These are phyloP conservation scores for Oncopodura yosiiana DNA, from an alignment of 1,140 invertebrate genomes.

Conservation along the genomic window DNA sequence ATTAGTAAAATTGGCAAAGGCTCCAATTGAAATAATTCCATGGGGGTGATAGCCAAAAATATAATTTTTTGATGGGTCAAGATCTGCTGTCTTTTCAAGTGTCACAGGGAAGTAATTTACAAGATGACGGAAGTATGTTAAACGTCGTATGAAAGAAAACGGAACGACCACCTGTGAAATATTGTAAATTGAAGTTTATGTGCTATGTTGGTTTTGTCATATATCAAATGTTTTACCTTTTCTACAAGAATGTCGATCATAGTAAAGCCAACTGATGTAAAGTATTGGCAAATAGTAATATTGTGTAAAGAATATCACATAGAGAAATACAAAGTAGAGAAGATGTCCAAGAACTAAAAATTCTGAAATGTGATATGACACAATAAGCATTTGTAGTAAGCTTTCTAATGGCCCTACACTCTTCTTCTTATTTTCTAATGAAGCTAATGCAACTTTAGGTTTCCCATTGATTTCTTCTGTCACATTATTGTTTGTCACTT, in stretches of 20 bases:
- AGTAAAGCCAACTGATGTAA: constrained; percentile 59
- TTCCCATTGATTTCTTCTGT: too few species aligned
- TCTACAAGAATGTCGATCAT: constrained; percentile 47
- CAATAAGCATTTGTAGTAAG: too few species aligned
- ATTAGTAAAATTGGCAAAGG: constrained; percentile 65
- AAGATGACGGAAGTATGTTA: constrained; percentile 49
- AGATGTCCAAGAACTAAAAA: constrained; percentile 50
- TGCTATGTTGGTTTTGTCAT: too few species aligned
- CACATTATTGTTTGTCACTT: too few species aligned
- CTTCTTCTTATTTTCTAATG: too few species aligned
- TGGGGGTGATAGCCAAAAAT: constrained; percentile 81
- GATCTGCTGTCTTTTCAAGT: constrained; percentile 65
- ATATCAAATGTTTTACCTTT: neutral
- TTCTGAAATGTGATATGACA: too few species aligned
- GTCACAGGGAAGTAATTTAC: constrained; percentile 73
- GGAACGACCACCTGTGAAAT: constrained; percentile 30
- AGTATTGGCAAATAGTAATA: constrained; percentile 44
- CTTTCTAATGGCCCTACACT: too few species aligned
- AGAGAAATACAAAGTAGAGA: constrained; percentile 40
- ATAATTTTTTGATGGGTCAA: constrained; percentile 70
- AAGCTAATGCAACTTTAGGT: too few species aligned
- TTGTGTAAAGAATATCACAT: constrained; percentile 41
- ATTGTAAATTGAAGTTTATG: too few species aligned
- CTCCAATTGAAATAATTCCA: constrained; percentile 66
- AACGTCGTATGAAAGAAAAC: constrained; percentile 39